Conservation (phyloP, 1,140 invertebrate genomes). For the Drosophila auraria region DNA sequence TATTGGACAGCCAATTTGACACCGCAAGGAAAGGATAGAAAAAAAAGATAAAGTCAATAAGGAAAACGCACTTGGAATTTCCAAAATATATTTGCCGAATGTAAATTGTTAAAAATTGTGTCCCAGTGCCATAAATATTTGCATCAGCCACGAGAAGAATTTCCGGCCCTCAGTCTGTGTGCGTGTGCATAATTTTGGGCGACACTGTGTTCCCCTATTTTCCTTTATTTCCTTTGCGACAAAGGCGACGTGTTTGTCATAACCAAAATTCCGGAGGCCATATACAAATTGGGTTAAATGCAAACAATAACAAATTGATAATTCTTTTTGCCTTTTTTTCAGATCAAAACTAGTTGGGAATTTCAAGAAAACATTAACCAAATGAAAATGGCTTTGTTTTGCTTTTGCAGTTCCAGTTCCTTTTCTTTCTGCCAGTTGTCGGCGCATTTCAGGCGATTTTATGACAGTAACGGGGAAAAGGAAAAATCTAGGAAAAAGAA, state of each 20-base stretch:
- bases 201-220: conserved; percentile 32
- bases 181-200: conserved; percentile 45
- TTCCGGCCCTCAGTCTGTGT: conserved; percentile 8
- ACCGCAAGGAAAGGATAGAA: conserved; percentile 12
- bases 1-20: conserved; percentile 67
- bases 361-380: conserved; percentile 4
- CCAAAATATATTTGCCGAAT: conserved; percentile 47
- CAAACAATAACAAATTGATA: conserved; percentile 63
- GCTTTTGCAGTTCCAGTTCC: neutral
- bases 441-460: conserved; percentile 22
- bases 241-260: conserved; percentile 67
- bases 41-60: conserved; percentile 34
- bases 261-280: conserved; percentile 32
- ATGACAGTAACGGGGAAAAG: conserved; percentile 7
- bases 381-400: conserved; percentile 30
- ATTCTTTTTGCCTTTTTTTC: conserved; percentile 25
- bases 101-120: conserved; percentile 44
- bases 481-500: neutral
- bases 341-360: conserved; percentile 11
- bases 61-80: conserved; percentile 56
- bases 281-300: conserved; percentile 67
- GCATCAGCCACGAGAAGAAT: conserved; percentile 32
- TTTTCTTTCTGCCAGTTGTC: conserved; percentile 7
- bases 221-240: conserved; percentile 11
- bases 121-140: conserved; percentile 47